Base-by-base conservation (phyloP, 2,113 vertebrate species). In the Sarotherodon lohbergeri region DNA sequence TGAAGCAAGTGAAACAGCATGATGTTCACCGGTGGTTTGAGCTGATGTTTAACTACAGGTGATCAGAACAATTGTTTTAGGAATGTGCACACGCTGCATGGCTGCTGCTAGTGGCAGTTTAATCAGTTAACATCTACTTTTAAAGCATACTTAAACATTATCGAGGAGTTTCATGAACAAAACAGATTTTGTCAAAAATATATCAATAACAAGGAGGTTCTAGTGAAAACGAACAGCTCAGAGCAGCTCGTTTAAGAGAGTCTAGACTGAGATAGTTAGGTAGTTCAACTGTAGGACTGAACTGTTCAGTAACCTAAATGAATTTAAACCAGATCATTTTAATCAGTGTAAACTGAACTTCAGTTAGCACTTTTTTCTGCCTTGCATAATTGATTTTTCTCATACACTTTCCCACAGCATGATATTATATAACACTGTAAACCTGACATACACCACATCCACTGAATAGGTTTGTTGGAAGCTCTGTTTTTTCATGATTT, bases 181-280 rank as follows among this genome's bases (percentile, higher is more conserved):
- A 29, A 76, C 24, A 78, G 43, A 78, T 32, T 4, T 32, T 9
- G 71, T 8, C 68, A 76, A 76, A 24, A 24, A 68, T 22, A 68
- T 22, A 66, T 66, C 17, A 66, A 8, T 36, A 36, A 78, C 3
- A 1, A 76, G 24, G 9, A 50, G 71, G 16, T 76, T 76, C 6
- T 50, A 50, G 16, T 76, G 43, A 76, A 76, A 76, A 76, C 6
- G 4, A 76, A 27, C 39, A 43, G 39, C 39, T 46, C 22, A 50
- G 16, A 76, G 13, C 43, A 48, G 27, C 27, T 50, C 11, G 9
- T 50, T 48, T 76, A 48, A 50, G 46, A 16, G 17, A 50, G 71
- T 76, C 9, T 48, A 50, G 24, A 8, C 19, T 39, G 34, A 68
- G 63, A 13, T 22, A 66, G 2, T 48, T 6, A 19, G 43, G 0